Conservation (phyloP, 2,797 vertebrate genomes). For the Chrosomus eos region DNA sequence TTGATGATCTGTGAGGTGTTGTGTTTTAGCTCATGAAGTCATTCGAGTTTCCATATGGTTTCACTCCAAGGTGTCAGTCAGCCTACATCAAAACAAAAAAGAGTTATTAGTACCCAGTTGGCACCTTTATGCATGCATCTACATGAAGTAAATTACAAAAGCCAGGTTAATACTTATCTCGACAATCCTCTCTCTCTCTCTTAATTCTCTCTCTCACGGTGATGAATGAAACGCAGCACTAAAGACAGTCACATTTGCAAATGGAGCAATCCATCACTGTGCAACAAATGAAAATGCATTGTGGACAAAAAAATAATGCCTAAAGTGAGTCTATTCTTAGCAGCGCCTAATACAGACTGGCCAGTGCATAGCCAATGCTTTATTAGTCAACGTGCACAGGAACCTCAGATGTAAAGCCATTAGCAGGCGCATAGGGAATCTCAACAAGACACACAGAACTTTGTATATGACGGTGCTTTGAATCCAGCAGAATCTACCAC, state of each 20-base stretch:
- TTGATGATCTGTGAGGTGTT: constrained; percentile 21
- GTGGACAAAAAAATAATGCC: constrained; percentile 11
- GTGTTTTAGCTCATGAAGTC: constrained; percentile 22
- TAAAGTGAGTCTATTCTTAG: constrained; percentile 35
- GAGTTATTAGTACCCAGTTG: background rate
- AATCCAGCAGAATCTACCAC: background rate
- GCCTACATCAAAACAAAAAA: constrained; percentile 8
- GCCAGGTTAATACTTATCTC: constrained; percentile 1
- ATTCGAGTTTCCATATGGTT: constrained; percentile 22
- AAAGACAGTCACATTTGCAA: constrained; percentile 23
- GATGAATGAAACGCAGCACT: constrained; percentile 18
- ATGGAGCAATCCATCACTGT: constrained; percentile 15
- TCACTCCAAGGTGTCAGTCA: constrained; percentile 1
- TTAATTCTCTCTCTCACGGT: background rate
- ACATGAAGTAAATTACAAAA: constrained; percentile 29
- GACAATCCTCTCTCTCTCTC: background rate
- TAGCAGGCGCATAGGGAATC: background rate
- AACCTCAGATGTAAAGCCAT: constrained; percentile 6
- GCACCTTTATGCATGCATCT: constrained; percentile 1
- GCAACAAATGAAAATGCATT: constrained; percentile 32
- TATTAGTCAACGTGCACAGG: constrained; percentile 13
- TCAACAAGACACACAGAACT: background rate
- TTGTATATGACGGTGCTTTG: background rate
- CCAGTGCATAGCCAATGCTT: constrained; percentile 5
- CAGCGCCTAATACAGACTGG: background rate